Conservation (phyloP, 2,888 invertebrate species). For the Lottia gigantea region DNA sequence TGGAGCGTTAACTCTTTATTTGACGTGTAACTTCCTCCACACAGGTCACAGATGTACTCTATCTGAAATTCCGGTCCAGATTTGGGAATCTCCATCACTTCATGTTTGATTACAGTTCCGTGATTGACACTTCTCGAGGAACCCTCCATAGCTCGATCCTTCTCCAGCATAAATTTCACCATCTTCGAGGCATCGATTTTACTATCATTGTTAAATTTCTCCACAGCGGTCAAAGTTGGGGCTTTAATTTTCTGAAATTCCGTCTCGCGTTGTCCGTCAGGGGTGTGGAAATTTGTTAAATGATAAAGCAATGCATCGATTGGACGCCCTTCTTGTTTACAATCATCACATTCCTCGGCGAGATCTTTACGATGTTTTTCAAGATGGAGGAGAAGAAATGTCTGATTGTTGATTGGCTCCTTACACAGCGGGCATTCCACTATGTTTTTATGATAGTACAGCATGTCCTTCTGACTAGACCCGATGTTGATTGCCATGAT, state of each 20-base stretch:
- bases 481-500: background rate
- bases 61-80: background rate
- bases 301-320: background rate
- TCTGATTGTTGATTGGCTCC: background rate
- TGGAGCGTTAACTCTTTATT: slow-evolving; percentile 30
- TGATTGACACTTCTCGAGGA: too few relatives aligned
- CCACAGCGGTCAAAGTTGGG: background rate
- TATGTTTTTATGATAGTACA: slow-evolving; percentile 1
- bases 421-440: slow-evolving; percentile 1
- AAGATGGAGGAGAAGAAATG: slow-evolving; percentile 4
- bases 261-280: background rate
- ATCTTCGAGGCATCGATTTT: background rate
- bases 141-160: too few relatives aligned
- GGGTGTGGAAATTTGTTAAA: background rate
- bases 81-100: too few relatives aligned
- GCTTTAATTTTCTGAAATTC: background rate
- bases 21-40: slow-evolving; percentile 27
- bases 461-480: background rate
- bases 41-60: slow-evolving; percentile 22
- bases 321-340: background rate
- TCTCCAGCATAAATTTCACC: background rate
- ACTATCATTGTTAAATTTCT: background rate
- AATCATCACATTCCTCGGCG: background rate
- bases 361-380: background rate
- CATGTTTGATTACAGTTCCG: too few relatives aligned